Percentiles rank a stretch among this genome's conserved stretches.
Conservation (phyloP, 2,888 invertebrate species). For the Sthenelais limicola region DNA sequence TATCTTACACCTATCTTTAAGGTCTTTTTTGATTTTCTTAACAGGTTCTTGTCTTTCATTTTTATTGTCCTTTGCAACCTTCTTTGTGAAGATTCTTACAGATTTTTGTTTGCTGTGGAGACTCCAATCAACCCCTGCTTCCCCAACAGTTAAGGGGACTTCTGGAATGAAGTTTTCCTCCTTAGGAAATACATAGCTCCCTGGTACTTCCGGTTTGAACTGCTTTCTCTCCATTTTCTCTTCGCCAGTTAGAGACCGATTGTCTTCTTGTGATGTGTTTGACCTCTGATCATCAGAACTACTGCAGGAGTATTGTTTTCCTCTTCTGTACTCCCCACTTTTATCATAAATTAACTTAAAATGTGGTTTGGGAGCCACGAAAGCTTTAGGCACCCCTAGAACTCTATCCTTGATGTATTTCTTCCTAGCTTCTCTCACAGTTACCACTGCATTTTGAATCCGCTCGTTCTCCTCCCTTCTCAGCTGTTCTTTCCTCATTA, state of each 20-base stretch:
- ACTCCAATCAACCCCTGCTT: constrained; percentile 30
- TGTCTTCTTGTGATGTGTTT: background rate
- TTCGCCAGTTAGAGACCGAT: background rate
- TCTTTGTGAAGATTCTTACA: background rate
- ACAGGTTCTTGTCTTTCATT: background rate
- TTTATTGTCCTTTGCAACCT: too few relatives aligned
- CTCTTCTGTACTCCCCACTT: constrained; percentile 12
- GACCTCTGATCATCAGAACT: background rate
- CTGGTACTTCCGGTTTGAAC: constrained; percentile 12
- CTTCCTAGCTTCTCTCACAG: background rate
- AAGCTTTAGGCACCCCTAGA: background rate
- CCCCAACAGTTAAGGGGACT: background rate
- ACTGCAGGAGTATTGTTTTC: background rate
- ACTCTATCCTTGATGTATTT: constrained; percentile 17
- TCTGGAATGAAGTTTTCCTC: constrained; percentile 18
- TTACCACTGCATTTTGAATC: background rate
- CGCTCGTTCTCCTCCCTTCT: constrained; percentile 2
- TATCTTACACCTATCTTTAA: background rate
- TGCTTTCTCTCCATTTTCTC: background rate
- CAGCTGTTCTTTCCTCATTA: background rate
- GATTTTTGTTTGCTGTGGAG: background rate
- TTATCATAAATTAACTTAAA: constrained; percentile 20
- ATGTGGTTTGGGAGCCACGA: constrained; percentile 2
- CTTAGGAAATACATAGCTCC: constrained; percentile 4
- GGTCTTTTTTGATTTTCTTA: background rate